Evolutionary conservation across 2,797 vertebrate species (phyloP).

Genomic region (Mus caroli): DNA sequence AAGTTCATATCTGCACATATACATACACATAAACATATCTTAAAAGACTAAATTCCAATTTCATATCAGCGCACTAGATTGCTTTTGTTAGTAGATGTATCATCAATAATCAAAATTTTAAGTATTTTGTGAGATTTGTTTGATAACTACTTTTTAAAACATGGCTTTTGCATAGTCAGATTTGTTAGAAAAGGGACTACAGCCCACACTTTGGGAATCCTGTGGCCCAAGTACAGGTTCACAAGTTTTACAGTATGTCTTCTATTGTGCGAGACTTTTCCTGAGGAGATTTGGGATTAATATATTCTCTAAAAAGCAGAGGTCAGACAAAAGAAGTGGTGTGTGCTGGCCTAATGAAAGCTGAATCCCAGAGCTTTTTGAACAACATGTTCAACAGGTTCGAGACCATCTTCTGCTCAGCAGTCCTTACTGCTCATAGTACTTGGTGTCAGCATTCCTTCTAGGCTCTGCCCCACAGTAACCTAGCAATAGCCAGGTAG

Average conservation of each 20-base stretch:
- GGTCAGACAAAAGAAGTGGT: background rate
- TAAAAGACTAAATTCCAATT: background rate
- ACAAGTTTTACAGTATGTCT: background rate
- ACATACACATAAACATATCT: background rate
- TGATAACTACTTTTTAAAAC: background rate
- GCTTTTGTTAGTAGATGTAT: background rate
- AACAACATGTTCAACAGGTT: background rate
- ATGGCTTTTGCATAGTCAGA: background rate
- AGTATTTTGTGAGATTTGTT: background rate
- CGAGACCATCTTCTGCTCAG: background rate
- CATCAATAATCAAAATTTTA: background rate
- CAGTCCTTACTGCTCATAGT: background rate
- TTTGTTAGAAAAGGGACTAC: background rate
- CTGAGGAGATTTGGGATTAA: background rate
- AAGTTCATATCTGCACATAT: background rate
- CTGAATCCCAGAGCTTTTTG: background rate
- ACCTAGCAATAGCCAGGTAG: background rate
- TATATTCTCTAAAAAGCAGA: background rate
- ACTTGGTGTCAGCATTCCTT: background rate
- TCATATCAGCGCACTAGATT: background rate
- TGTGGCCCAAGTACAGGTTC: no score
- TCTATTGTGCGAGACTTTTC: background rate
- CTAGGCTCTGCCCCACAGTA: background rate
- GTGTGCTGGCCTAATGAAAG: background rate
- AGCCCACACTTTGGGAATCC: no score